Conservation (phyloP, 2,888 invertebrate species). For the Eupsilia transversa region DNA sequence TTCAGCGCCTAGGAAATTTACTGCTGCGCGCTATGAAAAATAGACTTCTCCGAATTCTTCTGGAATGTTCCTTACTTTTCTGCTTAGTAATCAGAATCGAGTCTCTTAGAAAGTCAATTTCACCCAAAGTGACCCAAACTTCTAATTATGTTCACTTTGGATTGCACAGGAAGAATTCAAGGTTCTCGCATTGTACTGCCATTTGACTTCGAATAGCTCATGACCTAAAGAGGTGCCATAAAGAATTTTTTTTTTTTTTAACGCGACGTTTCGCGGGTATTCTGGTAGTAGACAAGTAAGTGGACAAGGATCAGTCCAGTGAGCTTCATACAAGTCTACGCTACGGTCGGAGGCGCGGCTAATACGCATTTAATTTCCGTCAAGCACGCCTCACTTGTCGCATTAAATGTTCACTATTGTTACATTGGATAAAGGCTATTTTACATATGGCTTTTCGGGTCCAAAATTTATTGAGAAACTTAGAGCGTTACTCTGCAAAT, state of each 20-base stretch:
- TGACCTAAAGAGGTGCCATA: too few species aligned
- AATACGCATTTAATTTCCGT: slow-evolving; percentile 69
- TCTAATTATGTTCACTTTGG: neutral
- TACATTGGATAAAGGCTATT: slow-evolving; percentile 12
- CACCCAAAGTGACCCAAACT: neutral
- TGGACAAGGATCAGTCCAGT: slow-evolving; percentile 21
- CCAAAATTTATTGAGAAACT: neutral
- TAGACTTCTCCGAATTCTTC: neutral
- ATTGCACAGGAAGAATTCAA: neutral
- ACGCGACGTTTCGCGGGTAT: too few species aligned
- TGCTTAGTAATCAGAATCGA: neutral
- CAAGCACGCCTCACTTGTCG: slow-evolving; percentile 60
- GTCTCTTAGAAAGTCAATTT: neutral
- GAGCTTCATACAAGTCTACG: slow-evolving; percentile 37
- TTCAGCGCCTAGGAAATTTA: neutral
- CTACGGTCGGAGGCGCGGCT: slow-evolving; percentile 59
- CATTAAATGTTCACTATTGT: slow-evolving; percentile 45
- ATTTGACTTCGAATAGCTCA: too few species aligned
- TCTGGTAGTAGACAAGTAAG: too few species aligned
- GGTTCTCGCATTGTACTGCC: too few species aligned
- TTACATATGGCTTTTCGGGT: neutral
- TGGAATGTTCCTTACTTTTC: neutral
- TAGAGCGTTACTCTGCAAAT: neutral
- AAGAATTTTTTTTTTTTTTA: too few species aligned
- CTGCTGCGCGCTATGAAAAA: neutral